Base-by-base conservation (phyloP, 2,113 vertebrate genomes). In the Cyanocitta stelleri region DNA sequence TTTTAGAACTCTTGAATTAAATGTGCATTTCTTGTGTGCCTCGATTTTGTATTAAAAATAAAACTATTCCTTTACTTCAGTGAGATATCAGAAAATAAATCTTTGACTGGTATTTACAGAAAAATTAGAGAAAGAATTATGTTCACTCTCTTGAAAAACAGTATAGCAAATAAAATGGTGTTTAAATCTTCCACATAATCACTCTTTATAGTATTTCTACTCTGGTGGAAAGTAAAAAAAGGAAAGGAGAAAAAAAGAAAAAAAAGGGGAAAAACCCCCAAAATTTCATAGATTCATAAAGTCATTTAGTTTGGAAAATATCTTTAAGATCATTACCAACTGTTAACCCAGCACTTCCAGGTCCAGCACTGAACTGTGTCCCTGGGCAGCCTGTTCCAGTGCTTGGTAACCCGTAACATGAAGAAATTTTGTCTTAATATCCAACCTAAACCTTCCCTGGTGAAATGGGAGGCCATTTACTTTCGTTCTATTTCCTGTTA, bases 261-360 rank as follows among this genome's bases (percentile, higher is more conserved):
- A 41, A 8, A 27, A 41, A 39, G 9, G 3, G 0, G 1, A 16
- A n/a, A 64, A 64, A 43, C 15, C 0, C 2, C 9, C 11, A 17
- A 5, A 20, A 8, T 14, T 86, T 80, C 32, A 43, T 44, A 22
- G 27, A 51, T 22, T 44, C 24, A 22, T 10, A 24, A 18, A 37
- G 7, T 58, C 1, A 35, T 55, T 86, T 74, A 18, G 2, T 11
- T 33, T 75, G 11, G 19, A 35, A 69, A 55, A 75, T 7, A 39
- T 17, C 3, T n/a, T 44, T 44, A 49, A 71, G 30, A 16, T 35
- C 11, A 21, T 30, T 33, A 12, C 6, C 29, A 41, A 12, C 8
- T 6, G 2, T 27, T 49, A 51, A 51, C 11, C 3, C 17, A n/a
- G 7, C 5, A 24, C 41, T 75, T 32, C 5, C 27, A 75, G 20